Base-by-base conservation (phyloP, 2,888 invertebrate genomes). In the Cosmopolites sordidus region DNA sequence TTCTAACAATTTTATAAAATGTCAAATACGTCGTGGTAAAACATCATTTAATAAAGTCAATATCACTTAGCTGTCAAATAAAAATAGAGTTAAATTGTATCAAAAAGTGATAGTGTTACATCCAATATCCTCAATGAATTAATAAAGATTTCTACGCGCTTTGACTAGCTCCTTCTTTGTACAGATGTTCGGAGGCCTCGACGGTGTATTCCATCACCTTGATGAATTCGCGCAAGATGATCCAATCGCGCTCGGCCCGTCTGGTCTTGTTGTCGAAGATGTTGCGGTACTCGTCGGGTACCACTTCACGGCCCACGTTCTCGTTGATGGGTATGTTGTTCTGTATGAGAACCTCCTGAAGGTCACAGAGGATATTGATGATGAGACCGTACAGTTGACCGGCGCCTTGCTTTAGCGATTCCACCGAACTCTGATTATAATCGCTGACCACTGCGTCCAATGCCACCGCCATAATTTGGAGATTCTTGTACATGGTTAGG, bases 391-490 rank as follows among this genome's bases (percentile, higher is more conserved):
- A 83, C 43, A 82, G 78, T 39, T 78, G 74, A 43, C 73, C 11
- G 11, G 6, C 16, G 5, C 14, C 18, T 11, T 73, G 68, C 56
- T 71, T 64, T 65, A 79, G 79, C 16, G 67, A 63, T 1, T 39
- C 60, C 30, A 38, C 64, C 75, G 15, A 9, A 18, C 42, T 64
- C 41, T 81, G 77, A 16, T 81, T 76, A 59, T 81, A 79, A 61
- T 84, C 83, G 71, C 76, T 74, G 30, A 79, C 76, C 43, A 87
- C 78, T 64, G 83, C 82, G 64, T 87, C 81, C 52, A 88, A 68
- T 18, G 83, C 85, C 4, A 87, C 86, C 1, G 86, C 86, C 56
- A 83, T 78, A 75, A 79, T 81, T 72, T 89, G 87, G 69, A 89
- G 74, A 60, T 80, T 80, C 64, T 81, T 79, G 73, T 83, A 87